phyloP scores from a whole-genome alignment of 2,113 vertebrate genomes.

The Lipotes vexillifer region DNA sequence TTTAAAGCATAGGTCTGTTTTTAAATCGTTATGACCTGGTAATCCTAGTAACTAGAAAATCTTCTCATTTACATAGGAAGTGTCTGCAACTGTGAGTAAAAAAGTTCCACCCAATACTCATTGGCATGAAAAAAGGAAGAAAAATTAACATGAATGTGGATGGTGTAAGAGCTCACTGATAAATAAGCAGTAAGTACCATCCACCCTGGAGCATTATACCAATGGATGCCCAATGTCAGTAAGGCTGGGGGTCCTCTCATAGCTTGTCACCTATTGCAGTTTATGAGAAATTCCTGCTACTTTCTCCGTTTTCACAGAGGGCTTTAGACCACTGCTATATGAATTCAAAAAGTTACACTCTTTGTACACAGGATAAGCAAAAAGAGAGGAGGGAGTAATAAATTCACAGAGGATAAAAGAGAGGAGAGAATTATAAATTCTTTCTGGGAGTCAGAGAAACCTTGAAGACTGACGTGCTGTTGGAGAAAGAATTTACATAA shows the following conservation, averaged over 20 bases:
- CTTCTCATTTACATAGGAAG: background rate
- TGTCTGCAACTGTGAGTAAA: background rate
- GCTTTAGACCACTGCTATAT: background rate
- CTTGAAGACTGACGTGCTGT: background rate
- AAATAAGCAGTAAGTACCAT: background rate
- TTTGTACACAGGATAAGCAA: background rate
- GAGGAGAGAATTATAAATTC: background rate
- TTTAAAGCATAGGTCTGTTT: background rate
- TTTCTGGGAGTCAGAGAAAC: background rate
- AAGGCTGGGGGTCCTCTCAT: background rate
- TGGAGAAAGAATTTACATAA: background rate
- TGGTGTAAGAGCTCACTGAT: background rate
- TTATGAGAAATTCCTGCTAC: background rate
- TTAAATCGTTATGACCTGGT: background rate
- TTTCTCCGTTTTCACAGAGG: background rate
- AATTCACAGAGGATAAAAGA: background rate
- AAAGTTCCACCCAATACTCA: background rate
- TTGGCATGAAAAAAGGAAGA: background rate
- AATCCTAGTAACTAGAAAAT: background rate
- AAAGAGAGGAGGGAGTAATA: background rate
- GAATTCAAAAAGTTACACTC: background rate
- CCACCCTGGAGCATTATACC: background rate
- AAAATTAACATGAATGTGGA: background rate
- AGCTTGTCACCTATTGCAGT: background rate
- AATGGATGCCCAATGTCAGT: background rate